Evolutionary conservation across 2,888 invertebrate species (phyloP), one percentile per base, ranked within the genome.

Genomic region (Tuberolachnus salignus): DNA sequence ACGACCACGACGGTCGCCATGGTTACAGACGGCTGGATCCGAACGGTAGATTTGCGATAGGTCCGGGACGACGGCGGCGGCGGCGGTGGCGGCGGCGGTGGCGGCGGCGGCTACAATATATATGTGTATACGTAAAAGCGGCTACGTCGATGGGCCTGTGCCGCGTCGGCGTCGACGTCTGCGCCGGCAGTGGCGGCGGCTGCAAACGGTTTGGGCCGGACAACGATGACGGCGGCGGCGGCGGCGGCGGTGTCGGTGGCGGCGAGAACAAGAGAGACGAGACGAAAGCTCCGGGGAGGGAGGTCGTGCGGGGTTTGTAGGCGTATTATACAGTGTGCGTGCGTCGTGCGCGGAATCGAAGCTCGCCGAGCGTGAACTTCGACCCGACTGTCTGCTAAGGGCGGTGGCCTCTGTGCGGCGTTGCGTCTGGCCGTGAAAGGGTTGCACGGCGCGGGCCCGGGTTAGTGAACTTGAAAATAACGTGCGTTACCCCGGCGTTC

Each of bases 391-490:
- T 71, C 73, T 63, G 59, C 74, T 64, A 75, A 75, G 74, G 67
- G 75, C 75, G 75, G 75, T 67, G 57, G 66, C 73, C 61, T 53
- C 53, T 42, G 49, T 51, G 55, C 19, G 61, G 73, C 42, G 23
- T 53, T 63, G 75, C 75, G 75, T 78, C 75, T 78, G 74, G 74
- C 74, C 66, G 75, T 67, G 66, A 67, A 67, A 67, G 66, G 66
- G 66, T 66, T 57, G 75, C 55, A 57, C 53, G 53, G 21, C 74
- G 64, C 51, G 53, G 66, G 55, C 57, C 66, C 75, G 67, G 75
- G 75, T 78, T 78, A 67, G 57, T 78, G 75, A 78, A 78, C 75
- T 78, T 78, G 75, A 78, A 78, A 78, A 78, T 55, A 49, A 44
- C 59, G 67, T 55, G 57, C 57, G 23, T 49, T 57, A 66, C 57